Percentiles rank a stretch among this genome's conserved stretches.
phyloP scores from a whole-genome alignment of 2,797 vertebrate genomes.

The Morelia viridis region DNA sequence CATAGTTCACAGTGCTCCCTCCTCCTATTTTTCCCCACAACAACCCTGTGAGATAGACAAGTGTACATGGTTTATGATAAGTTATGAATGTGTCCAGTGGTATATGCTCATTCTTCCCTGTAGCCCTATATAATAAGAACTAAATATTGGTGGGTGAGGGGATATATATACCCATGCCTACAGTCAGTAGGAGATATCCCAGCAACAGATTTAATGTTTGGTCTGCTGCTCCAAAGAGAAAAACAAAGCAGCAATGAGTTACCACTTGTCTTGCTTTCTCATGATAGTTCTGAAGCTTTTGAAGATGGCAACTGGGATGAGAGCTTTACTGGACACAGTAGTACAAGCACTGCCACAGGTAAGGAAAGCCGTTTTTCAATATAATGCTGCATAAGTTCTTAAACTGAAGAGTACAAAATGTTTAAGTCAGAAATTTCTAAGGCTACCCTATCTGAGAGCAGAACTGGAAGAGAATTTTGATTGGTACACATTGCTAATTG shows the following conservation, averaged over 20 bases:
- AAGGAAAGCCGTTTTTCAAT: constrained; percentile 46
- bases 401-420: not conserved
- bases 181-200: not conserved
- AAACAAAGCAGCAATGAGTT: constrained; percentile 1
- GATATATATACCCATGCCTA: not conserved
- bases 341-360: constrained; percentile 96
- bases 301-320: constrained; percentile 92
- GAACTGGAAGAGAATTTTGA: not conserved
- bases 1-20: too few relatives aligned
- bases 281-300: constrained; percentile 79
- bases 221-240: not conserved
- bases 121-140: not conserved
- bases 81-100: too few relatives aligned
- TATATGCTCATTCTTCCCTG: too few relatives aligned
- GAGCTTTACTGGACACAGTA: constrained; percentile 92
- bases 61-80: too few relatives aligned
- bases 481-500: not conserved
- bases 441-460: too few relatives aligned
- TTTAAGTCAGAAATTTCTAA: not conserved
- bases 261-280: constrained; percentile 45
- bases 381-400: not conserved
- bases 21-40: too few relatives aligned
- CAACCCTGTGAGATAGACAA: too few relatives aligned
- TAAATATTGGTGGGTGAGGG: constrained; percentile 11
- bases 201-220: not conserved